Conservation (phyloP, 2,797 vertebrate species). For the Australoheros facetus region DNA sequence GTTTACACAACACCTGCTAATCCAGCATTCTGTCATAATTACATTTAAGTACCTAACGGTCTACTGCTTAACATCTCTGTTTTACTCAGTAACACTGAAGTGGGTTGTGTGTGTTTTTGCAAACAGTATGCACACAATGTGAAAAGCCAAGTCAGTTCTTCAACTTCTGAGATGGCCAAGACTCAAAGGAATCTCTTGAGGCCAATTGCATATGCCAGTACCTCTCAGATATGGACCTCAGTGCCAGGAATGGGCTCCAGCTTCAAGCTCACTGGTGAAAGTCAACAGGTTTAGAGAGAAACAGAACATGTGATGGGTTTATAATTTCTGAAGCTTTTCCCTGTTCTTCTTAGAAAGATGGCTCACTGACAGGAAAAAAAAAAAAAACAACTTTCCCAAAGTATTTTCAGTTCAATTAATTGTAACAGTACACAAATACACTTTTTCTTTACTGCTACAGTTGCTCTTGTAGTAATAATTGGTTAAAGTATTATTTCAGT, state of each 20-base stretch:
- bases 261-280: slow-evolving; percentile 48
- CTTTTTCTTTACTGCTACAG: background rate
- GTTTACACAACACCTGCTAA: background rate
- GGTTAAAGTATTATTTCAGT: background rate
- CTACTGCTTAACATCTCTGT: slow-evolving; percentile 20
- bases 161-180: slow-evolving; percentile 41
- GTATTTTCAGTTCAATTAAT: background rate
- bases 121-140: slow-evolving; percentile 17
- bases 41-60: background rate
- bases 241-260: slow-evolving; percentile 55
- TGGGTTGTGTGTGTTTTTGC: slow-evolving; percentile 1
- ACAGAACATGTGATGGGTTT: slow-evolving; percentile 32
- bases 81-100: slow-evolving; percentile 11
- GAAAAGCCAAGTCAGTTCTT: slow-evolving; percentile 30
- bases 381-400: background rate
- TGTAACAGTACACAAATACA: background rate
- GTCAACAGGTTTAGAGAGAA: slow-evolving; percentile 34
- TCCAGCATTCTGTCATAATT: background rate
- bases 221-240: slow-evolving; percentile 54
- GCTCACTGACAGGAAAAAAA: background rate
- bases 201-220: slow-evolving; percentile 49
- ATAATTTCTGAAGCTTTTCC: slow-evolving; percentile 26
- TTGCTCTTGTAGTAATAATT: background rate
- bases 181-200: slow-evolving; percentile 52
- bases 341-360: slow-evolving; percentile 9